A percentile compares a stretch with the other conserved stretches of the same genome.
These are phyloP conservation scores for Saxidomus purpurata DNA, from an alignment of 1,140 invertebrate species.

Conservation along the genomic window DNA sequence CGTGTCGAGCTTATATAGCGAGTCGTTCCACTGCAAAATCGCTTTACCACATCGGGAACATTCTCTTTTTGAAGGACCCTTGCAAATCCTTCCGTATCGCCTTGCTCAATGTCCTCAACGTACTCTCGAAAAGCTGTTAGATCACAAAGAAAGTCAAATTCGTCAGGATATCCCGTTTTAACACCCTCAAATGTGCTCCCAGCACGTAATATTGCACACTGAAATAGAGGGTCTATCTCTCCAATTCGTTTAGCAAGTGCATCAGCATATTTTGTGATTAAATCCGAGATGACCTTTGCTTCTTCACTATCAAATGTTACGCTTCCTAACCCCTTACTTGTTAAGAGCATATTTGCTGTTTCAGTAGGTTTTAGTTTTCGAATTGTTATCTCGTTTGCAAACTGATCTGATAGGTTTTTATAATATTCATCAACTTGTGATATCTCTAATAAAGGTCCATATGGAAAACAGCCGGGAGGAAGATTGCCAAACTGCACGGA, in stretches of 20 bases:
- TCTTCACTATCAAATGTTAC: slow-evolving; percentile 14
- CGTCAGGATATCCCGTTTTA: slow-evolving; percentile 53
- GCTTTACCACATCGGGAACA: neutral
- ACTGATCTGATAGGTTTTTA: neutral
- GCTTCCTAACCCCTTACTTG: slow-evolving; percentile 35
- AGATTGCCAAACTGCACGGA: slow-evolving; percentile 26
- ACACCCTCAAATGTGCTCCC: slow-evolving; percentile 42
- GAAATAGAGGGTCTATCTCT: slow-evolving; percentile 43
- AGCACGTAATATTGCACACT: slow-evolving; percentile 13
- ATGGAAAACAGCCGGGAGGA: slow-evolving; percentile 17
- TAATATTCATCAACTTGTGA: slow-evolving; percentile 23
- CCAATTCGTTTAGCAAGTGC: neutral
- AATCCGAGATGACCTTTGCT: neutral
- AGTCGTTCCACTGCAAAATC: neutral
- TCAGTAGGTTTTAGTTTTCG: neutral
- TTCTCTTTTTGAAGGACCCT: slow-evolving; percentile 5
- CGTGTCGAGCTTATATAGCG: neutral
- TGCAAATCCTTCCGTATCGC: neutral
- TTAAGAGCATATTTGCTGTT: slow-evolving; percentile 9
- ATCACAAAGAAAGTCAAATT: slow-evolving; percentile 50
- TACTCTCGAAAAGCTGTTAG: neutral
- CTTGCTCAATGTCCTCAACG: slow-evolving; percentile 13
- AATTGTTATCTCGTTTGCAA: neutral
- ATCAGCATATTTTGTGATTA: neutral
- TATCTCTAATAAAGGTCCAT: neutral